phyloP scores from a whole-genome alignment of 2,113 vertebrate genomes.

The Clarias macrocephalus region DNA sequence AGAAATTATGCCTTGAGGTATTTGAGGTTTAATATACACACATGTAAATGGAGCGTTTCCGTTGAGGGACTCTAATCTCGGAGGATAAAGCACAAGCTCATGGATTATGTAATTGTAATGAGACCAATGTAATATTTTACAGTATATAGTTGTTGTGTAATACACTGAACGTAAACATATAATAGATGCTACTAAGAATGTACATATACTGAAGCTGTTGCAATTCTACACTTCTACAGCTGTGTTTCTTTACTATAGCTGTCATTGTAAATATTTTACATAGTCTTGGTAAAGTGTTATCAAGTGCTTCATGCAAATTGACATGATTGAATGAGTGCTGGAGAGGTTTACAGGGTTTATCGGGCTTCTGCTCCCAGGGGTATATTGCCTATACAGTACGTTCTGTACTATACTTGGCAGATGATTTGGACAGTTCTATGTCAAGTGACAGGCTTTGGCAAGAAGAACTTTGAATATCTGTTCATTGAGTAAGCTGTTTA shows the following conservation, averaged over 20 bases:
- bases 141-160: neutral
- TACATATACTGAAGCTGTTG: neutral
- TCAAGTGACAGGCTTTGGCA: constrained; percentile 46
- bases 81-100: neutral
- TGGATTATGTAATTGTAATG: neutral
- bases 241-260: neutral
- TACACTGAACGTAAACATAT: neutral
- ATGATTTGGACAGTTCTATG: constrained; percentile 35
- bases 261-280: neutral
- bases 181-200: neutral
- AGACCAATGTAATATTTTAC: neutral
- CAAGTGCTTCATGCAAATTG: neutral
- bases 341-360: constrained; percentile 16
- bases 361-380: constrained; percentile 19
- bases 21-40: neutral
- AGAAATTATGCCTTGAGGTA: neutral
- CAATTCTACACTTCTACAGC: neutral
- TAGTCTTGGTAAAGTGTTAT: neutral
- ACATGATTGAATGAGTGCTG: constrained; percentile 30
- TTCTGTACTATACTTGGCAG: constrained; percentile 23
- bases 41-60: neutral
- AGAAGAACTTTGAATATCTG: constrained; percentile 43
- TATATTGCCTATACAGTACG: neutral
- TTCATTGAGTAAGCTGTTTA: constrained; percentile 50
- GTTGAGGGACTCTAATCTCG: neutral